Percentiles rank a stretch among this genome's conserved stretches.
Evolutionary conservation across 2,888 invertebrate genomes (phyloP).

Genomic region (Leistus spinibarbis): DNA sequence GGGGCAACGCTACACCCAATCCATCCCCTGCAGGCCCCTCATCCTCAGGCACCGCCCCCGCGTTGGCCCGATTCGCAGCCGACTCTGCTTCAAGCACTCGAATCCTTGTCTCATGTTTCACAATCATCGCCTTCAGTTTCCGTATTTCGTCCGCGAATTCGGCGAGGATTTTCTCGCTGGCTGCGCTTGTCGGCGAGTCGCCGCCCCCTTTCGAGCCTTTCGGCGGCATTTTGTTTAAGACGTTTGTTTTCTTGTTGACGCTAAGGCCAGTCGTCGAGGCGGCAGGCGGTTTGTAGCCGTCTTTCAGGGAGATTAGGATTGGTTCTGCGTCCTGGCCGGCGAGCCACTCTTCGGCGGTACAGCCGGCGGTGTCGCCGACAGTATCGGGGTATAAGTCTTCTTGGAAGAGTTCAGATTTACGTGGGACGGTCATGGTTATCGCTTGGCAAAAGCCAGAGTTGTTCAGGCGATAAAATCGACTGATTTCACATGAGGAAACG

Average conservation of each 20-base stretch:
- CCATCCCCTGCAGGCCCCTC: conserved; percentile 56
- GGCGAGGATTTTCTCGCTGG: conserved; percentile 74
- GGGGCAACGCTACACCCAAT: conserved; percentile 50
- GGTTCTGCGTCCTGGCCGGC: conserved; percentile 90
- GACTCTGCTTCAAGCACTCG: conserved; percentile 75
- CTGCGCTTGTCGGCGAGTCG: background rate
- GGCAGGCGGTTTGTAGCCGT: conserved; percentile 70
- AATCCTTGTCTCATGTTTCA: conserved; percentile 90
- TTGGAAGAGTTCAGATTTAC: conserved; percentile 97
- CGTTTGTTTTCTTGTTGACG: conserved; percentile 77
- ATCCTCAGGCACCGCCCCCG: conserved; percentile 44
- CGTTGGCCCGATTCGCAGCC: conserved; percentile 50
- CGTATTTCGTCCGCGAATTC: conserved; percentile 89
- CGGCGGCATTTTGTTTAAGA: conserved; percentile 70
- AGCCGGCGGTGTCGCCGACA: conserved; percentile 84
- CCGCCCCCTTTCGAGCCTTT: conserved; percentile 52
- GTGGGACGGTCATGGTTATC: conserved; percentile 96
- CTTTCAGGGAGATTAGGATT: conserved; percentile 88
- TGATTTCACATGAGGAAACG: conserved; percentile 91
- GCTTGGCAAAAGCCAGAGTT: conserved; percentile 93
- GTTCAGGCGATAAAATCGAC: conserved; percentile 94
- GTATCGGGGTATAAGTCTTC: conserved; percentile 97
- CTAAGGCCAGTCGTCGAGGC: conserved; percentile 75
- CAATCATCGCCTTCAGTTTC: conserved; percentile 91
- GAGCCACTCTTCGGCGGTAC: conserved; percentile 92